Evolutionary conservation across 2,888 invertebrate species (phyloP).

Genomic region (Aphodius sticticus): DNA sequence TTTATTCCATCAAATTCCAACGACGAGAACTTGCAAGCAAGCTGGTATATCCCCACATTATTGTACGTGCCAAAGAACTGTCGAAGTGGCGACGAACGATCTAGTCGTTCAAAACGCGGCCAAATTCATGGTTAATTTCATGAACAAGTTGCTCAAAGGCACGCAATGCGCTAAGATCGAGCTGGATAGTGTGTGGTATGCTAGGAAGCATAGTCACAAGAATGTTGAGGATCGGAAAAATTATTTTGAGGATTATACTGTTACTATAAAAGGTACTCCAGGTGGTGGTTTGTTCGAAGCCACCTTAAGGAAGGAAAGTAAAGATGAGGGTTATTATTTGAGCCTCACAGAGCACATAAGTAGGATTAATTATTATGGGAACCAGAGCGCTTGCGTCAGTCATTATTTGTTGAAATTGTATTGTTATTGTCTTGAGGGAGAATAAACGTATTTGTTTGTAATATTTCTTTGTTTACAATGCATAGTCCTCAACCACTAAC

Average conservation of each 20-base stretch:
- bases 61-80: conserved; percentile 84
- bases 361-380: conserved; percentile 80
- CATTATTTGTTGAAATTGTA: conserved; percentile 77
- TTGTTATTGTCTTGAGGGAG: conserved; percentile 8
- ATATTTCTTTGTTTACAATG: too few relatives aligned
- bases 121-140: conserved; percentile 66
- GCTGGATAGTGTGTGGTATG: conserved; percentile 70
- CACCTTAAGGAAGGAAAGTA: conserved; percentile 63
- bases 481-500: too few relatives aligned
- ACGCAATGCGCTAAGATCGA: conserved; percentile 72
- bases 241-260: conserved; percentile 62
- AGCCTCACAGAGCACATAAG: conserved; percentile 75
- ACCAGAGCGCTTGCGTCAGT: conserved; percentile 79
- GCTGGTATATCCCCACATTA: conserved; percentile 85
- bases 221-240: neutral
- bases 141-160: conserved; percentile 70
- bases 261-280: conserved; percentile 71
- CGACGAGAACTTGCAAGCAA: conserved; percentile 74
- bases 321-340: conserved; percentile 9
- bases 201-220: conserved; percentile 52
- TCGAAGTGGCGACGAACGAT: conserved; percentile 65
- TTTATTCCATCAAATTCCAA: conserved; percentile 51
- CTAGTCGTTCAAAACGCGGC: conserved; percentile 67
- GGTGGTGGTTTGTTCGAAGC: conserved; percentile 82
- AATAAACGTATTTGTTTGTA: too few relatives aligned